Conservation (phyloP, 2,888 invertebrate species). For the Neocrepidodera transversa region DNA sequence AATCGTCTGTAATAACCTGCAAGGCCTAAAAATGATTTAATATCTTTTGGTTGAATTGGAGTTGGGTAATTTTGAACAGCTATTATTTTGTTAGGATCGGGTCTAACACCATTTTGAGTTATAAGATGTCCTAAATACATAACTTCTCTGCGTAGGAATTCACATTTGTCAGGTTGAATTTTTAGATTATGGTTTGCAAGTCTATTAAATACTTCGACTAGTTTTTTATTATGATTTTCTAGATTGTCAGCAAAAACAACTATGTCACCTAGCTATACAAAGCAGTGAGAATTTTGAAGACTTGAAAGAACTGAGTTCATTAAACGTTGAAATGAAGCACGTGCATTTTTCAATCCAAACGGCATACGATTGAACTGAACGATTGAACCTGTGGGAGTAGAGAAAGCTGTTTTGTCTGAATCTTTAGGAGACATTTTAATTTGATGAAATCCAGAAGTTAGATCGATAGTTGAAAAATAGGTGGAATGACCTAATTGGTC, state of each 20-base stretch:
- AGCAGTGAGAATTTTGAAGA: conserved; percentile 43
- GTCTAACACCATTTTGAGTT: conserved; percentile 30
- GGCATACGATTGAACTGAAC: conserved; percentile 32
- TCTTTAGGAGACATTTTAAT: conserved; percentile 48
- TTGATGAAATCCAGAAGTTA: conserved; percentile 56
- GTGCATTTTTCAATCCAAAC: conserved; percentile 55
- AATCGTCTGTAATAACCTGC: conserved; percentile 20
- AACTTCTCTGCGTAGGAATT: conserved; percentile 37
- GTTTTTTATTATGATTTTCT: conserved; percentile 42
- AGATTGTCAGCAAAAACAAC: conserved; percentile 45
- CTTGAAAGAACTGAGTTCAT: conserved; percentile 49
- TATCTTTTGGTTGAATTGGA: conserved; percentile 32
- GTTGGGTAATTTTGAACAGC: conserved; percentile 29
- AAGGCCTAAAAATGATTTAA: conserved; percentile 40
- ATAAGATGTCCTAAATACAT: conserved; percentile 36
- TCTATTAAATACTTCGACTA: conserved; percentile 42
- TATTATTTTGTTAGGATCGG: conserved; percentile 32
- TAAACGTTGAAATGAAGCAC: conserved; percentile 48
- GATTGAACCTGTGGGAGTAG: conserved; percentile 34
- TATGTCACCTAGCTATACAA: conserved; percentile 55
- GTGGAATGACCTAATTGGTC: conserved; percentile 52
- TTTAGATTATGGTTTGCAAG: conserved; percentile 32
- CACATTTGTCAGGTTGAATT: conserved; percentile 38
- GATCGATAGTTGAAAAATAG: conserved; percentile 54
- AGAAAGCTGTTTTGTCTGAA: conserved; percentile 54